These are phyloP conservation scores for Stigmatopora argus DNA, from an alignment of 2,113 vertebrate species.

Conservation along the genomic window DNA sequence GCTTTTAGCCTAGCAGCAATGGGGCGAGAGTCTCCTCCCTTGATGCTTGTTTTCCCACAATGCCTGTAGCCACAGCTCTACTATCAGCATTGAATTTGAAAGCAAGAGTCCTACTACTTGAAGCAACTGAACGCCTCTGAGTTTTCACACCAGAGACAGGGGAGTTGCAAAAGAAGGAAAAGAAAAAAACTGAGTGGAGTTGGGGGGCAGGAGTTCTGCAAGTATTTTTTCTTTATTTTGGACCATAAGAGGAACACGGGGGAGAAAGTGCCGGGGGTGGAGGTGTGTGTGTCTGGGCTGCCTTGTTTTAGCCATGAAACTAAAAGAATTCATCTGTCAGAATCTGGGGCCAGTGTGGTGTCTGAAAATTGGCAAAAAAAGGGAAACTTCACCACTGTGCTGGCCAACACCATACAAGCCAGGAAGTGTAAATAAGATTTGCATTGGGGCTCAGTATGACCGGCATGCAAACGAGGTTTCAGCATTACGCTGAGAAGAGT, in stretches of 20 bases:
- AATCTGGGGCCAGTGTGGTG: slow-evolving; percentile 23
- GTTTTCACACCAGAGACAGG: slow-evolving; percentile 59
- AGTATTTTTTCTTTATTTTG: slow-evolving; percentile 42
- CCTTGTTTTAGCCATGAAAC: slow-evolving; percentile 51
- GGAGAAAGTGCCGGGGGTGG: too few relatives aligned
- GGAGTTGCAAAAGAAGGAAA: slow-evolving; percentile 44
- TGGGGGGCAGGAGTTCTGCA: slow-evolving; percentile 22
- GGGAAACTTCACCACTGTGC: slow-evolving; percentile 40
- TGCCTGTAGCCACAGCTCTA: slow-evolving; percentile 39
- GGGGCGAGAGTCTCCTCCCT: slow-evolving; percentile 54
- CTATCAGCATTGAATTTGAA: slow-evolving; percentile 34
- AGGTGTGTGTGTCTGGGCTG: neutral
- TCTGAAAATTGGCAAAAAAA: slow-evolving; percentile 28
- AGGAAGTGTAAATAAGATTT: slow-evolving; percentile 50
- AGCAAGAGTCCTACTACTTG: slow-evolving; percentile 58
- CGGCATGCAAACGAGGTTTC: slow-evolving; percentile 46
- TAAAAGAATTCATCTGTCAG: slow-evolving; percentile 55
- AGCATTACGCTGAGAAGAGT: slow-evolving; percentile 28
- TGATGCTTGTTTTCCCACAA: slow-evolving; percentile 27
- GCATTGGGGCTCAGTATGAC: slow-evolving; percentile 39
- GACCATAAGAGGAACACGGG: slow-evolving; percentile 23
- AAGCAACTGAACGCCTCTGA: slow-evolving; percentile 62
- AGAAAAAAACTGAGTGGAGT: slow-evolving; percentile 56
- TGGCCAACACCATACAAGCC: slow-evolving; percentile 37
- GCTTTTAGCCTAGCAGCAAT: slow-evolving; percentile 66